A percentile compares a stretch with the other conserved stretches of the same genome.
Conservation (phyloP, 2,113 vertebrate species). For the Myotis davidii region DNA sequence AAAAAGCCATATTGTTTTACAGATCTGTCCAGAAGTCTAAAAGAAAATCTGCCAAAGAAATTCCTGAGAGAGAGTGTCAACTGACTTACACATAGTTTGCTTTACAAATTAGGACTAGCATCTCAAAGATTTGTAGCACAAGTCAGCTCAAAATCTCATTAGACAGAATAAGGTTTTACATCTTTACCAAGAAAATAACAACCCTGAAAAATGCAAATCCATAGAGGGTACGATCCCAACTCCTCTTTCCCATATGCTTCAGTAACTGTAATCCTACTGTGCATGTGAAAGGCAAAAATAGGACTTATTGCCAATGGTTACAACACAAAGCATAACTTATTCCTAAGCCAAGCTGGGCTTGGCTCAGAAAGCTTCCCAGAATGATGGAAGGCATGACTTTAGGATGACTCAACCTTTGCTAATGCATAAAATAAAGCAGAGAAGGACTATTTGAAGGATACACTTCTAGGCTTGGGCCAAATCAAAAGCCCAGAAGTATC, state of each 20-base stretch:
- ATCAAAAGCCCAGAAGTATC: conserved; percentile 62
- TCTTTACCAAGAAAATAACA: conserved; percentile 51
- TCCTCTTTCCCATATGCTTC: conserved; percentile 11
- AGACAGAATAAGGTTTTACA: conserved; percentile 40
- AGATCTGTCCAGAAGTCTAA: conserved; percentile 63
- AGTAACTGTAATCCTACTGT: conserved; percentile 66
- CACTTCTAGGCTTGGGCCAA: conserved; percentile 52
- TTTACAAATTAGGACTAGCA: conserved; percentile 76
- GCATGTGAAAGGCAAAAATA: conserved; percentile 22
- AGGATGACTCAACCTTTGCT: conserved; percentile 75
- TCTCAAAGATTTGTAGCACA: conserved; percentile 60
- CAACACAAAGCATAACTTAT: conserved; percentile 72
- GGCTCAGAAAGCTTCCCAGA: conserved; percentile 72
- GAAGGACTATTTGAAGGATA: conserved; percentile 69
- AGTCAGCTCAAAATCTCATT: conserved; percentile 62
- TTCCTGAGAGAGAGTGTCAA: conserved; percentile 82
- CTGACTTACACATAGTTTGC: conserved; percentile 72
- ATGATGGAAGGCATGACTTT: conserved; percentile 78
- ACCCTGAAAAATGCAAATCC: conserved; percentile 56
- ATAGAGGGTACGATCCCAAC: background rate
- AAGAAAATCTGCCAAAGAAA: conserved; percentile 79
- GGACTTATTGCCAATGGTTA: conserved; percentile 64
- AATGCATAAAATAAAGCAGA: conserved; percentile 77
- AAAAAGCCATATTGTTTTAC: conserved; percentile 63
- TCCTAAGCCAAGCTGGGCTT: conserved; percentile 70